Base-by-base conservation (phyloP, 2,888 invertebrate species). In the Pinctada fucata region DNA sequence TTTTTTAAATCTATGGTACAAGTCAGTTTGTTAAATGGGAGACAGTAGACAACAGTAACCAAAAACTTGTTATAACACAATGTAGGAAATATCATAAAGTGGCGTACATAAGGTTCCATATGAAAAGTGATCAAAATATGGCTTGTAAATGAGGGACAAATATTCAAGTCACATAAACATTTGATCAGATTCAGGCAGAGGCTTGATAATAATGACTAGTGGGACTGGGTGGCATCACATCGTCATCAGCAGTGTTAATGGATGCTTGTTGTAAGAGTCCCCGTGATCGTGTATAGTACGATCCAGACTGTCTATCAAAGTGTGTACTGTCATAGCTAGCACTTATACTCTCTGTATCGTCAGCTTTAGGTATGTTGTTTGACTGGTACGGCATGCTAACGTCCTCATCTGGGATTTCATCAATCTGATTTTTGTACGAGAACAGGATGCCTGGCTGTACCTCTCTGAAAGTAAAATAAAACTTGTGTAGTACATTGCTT, bases 401-500 rank as follows among this genome's bases (percentile, higher is more conserved):
- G 88, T 96, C 96, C 85, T 96, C 96, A 84, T 96, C 96, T 92
- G 78, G 68, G 8, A 95, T 94, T 1, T 95, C 95, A 91, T 96
- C 96, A 92, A 95, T 94, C 91, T 96, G 96, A 81, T 95, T 95
- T 93, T 96, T 96, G 93, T 96, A 96, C 71, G 96, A 96, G 93
- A 96, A 96, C 94, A 95, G 94, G 88, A 96, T 95, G 90, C 95
- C 95, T 31, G 88, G 80, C 72, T 84, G 83, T 0, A 86, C 72
- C 5, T 80, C 82, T 71, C 89, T 90, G 83, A 13, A 82, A 84
- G 45, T 70, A n/a, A 47, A 66, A 67, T 67, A 13, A 31, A 50
- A 48, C 31, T 31, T 31, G 31, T 31, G 31, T 31, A 31, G 31
- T 31, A 31, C 31, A 31, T 31, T 31, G 31, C 31, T 31, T 31